Evolutionary conservation across 2,888 invertebrate species (phyloP).

Genomic region (Syritta pipiens): DNA sequence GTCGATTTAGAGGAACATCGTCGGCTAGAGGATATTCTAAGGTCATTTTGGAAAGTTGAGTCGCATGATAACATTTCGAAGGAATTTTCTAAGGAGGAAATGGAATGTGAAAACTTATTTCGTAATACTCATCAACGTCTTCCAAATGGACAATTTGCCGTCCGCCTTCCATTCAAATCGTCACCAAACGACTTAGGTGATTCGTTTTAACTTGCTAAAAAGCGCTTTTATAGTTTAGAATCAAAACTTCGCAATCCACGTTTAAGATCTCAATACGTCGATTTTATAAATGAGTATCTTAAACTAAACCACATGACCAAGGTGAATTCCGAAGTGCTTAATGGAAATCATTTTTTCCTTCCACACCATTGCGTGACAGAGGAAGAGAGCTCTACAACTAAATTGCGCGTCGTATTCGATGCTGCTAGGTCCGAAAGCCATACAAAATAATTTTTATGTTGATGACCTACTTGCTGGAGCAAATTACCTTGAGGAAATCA

Average conservation of each 20-base stretch:
- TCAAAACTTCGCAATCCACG: neutral
- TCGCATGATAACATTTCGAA: too few species aligned
- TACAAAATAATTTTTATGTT: conserved; percentile 2
- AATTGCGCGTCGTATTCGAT: too few species aligned
- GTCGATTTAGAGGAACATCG: too few species aligned
- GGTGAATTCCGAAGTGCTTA: neutral
- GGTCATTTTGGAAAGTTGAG: too few species aligned
- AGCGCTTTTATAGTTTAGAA: conserved; percentile 1
- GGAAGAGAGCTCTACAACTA: too few species aligned
- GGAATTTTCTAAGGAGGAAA: too few species aligned
- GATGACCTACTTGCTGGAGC: neutral
- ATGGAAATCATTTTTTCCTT: neutral
- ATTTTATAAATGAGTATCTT: conserved; percentile 1
- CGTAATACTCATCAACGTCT: too few species aligned
- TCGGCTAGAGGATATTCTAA: too few species aligned
- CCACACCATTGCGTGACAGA: neutral
- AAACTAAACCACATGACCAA: conserved; percentile 1
- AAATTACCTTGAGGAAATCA: neutral
- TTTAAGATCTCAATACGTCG: neutral
- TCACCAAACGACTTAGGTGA: neutral
- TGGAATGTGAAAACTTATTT: conserved; percentile 4
- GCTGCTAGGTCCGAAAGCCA: neutral
- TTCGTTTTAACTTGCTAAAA: neutral
- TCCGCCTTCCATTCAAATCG: conserved; percentile 3
- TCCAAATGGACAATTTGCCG: neutral